These are phyloP conservation scores for Rosalia funebris DNA, from an alignment of 2,888 invertebrate species.

Conservation along the genomic window DNA sequence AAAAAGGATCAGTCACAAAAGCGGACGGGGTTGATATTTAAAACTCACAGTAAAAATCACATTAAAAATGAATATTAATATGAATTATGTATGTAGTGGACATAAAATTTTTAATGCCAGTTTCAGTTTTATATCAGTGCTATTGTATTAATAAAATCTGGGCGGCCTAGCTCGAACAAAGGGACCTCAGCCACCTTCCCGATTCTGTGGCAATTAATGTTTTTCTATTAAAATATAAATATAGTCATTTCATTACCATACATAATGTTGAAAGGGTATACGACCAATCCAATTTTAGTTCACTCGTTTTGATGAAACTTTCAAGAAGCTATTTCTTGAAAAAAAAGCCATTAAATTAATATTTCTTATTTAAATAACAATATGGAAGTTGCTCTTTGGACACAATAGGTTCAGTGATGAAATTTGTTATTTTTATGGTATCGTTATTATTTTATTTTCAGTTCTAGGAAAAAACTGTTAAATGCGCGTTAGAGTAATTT, in stretches of 20 bases:
- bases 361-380: constrained; percentile 4
- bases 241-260: constrained; percentile 17
- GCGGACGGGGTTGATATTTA: constrained; percentile 38
- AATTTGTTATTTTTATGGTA: too few relatives aligned
- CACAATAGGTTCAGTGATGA: too few relatives aligned
- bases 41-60: constrained; percentile 51
- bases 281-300: not conserved
- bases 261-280: not conserved
- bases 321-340: not conserved
- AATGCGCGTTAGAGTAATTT: too few relatives aligned
- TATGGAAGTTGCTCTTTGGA: not conserved
- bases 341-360: not conserved
- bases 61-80: constrained; percentile 57
- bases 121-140: constrained; percentile 56
- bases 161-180: constrained; percentile 37
- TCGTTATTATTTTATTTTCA: too few relatives aligned
- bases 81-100: constrained; percentile 55
- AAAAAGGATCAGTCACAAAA: constrained; percentile 29
- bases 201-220: constrained; percentile 15
- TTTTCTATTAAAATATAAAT: constrained; percentile 23
- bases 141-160: constrained; percentile 56
- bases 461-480: too few relatives aligned
- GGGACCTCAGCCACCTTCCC: constrained; percentile 1
- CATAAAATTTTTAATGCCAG: constrained; percentile 56
- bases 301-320: not conserved